These are phyloP conservation scores for Sphinx pinastri DNA, from an alignment of 2,888 invertebrate genomes.

Conservation along the genomic window DNA sequence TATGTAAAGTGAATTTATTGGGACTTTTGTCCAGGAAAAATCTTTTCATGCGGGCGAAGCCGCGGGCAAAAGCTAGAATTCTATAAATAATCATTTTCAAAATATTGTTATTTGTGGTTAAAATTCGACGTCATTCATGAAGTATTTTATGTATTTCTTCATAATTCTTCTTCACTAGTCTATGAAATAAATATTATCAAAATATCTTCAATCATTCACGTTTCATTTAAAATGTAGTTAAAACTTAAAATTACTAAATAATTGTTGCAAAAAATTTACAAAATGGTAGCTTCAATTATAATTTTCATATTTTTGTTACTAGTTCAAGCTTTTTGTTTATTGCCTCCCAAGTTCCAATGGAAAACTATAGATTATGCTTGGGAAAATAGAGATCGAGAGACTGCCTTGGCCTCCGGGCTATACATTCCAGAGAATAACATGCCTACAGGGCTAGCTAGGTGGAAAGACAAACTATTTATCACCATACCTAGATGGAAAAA, in stretches of 20 bases:
- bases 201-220: neutral
- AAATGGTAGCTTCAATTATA: slow-evolving; percentile 13
- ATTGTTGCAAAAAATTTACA: neutral
- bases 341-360: slow-evolving; percentile 83
- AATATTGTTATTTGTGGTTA: no score
- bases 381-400: slow-evolving; percentile 79
- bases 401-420: slow-evolving; percentile 79
- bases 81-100: no score
- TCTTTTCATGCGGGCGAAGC: no score
- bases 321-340: slow-evolving; percentile 39
- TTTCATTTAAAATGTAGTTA: neutral
- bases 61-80: no score
- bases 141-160: no score
- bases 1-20: no score
- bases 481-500: slow-evolving; percentile 87
- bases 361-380: slow-evolving; percentile 86
- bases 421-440: slow-evolving; percentile 87
- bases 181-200: neutral
- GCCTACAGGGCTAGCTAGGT: slow-evolving; percentile 87
- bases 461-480: slow-evolving; percentile 87
- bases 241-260: neutral
- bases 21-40: no score
- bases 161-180: no score
- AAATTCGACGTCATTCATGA: no score
- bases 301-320: slow-evolving; percentile 36